Evolutionary conservation across 2,113 vertebrate species (phyloP).

Genomic region (Alosa alosa): DNA sequence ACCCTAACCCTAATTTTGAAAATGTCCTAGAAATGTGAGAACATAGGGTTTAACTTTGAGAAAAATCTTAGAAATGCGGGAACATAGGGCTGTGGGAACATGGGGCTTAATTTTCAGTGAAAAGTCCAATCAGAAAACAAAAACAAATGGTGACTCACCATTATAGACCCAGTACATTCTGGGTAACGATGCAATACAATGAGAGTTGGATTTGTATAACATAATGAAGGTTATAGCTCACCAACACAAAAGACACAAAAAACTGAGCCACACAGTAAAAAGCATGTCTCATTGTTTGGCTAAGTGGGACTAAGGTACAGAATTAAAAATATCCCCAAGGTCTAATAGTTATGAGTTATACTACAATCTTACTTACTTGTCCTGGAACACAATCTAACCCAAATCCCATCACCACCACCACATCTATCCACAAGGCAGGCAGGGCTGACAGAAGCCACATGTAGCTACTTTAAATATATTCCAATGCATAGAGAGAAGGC

Average conservation of each 20-base stretch:
- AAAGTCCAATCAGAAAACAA: not conserved
- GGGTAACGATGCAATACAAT: not conserved
- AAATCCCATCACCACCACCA: not conserved
- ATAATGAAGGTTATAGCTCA: not conserved
- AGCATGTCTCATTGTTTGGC: not conserved
- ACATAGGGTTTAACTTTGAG: too few species aligned
- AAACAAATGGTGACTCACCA: not conserved
- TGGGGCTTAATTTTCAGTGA: too few species aligned
- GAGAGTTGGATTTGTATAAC: not conserved
- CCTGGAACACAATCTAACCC: not conserved
- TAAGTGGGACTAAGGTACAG: not conserved
- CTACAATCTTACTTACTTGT: not conserved
- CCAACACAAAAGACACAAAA: too few species aligned
- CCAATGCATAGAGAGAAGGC: constrained; percentile 43
- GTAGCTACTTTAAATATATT: constrained; percentile 40
- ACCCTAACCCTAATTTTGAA: too few species aligned
- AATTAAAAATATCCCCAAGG: not conserved
- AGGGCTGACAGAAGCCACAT: constrained; percentile 28
- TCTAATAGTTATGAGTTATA: not conserved
- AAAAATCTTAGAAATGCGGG: too few species aligned
- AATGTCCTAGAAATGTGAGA: too few species aligned
- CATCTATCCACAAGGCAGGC: not conserved
- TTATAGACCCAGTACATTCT: not conserved
- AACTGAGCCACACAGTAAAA: not conserved
- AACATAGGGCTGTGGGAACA: too few species aligned